Evolutionary conservation across 2,113 vertebrate species (phyloP), one percentile per base, ranked within the genome.

Genomic region (Psophia crepitans): DNA sequence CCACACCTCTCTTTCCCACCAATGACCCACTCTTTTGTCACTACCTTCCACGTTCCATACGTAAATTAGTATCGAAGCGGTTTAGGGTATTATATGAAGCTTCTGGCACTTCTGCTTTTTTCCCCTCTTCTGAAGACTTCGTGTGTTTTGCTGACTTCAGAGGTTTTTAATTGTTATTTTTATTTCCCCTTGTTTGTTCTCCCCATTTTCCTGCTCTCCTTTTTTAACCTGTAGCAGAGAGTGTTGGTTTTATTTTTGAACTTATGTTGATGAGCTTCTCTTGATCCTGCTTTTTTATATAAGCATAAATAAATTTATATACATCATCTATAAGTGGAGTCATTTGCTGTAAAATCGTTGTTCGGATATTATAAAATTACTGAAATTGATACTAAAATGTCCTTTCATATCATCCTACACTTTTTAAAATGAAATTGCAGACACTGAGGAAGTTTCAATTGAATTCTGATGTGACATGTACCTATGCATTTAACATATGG

Each of bases 351-450:
- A 74, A 89, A 93, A 70, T 46, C 2, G 30, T 54, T 70, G 8
- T 33, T 92, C 51, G 33, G 56, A 30, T 46, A 66, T 27, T 44
- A 44, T 30, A 51, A 54, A 90, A 81, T 83, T 86, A 51, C 35
- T 80, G 75, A 44, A 86, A 92, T 6, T 48, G 27, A 10, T 28
- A 64, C 69, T 49, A 85, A 89, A 80, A 69, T 60, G 32, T 58
- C 46, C 48, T 80, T 71, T 83, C 6, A 1, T 58, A 23, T 84
- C 24, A 63, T 12, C 6, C 21, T 35, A 35, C 64, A 54, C 56
- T 66, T 90, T 14, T 43, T 39, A 78, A 96, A 97, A 60, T 89
- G 69, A 60, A 89, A 90, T 48, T 79, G 44, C 85, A 92, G 86
- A 39, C 56, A 78, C 21, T 68, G 41, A 32, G 54, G 37, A 90